Evolutionary conservation across 2,888 invertebrate species (phyloP).

Genomic region (Drosophila ustulata): DNA sequence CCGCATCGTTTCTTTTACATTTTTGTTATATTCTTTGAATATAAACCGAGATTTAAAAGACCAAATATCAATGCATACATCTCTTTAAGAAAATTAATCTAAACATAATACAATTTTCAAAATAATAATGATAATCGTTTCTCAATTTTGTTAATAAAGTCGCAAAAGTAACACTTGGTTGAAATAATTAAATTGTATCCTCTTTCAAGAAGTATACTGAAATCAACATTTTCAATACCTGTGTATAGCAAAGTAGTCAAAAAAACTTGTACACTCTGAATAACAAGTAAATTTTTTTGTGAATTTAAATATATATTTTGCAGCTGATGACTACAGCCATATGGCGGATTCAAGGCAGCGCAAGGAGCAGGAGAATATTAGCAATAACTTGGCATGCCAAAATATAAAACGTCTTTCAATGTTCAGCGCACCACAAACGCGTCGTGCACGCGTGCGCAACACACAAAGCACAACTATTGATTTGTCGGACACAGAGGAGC

Average conservation of each 20-base stretch:
- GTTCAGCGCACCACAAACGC: slow-evolving; percentile 70
- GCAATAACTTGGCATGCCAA: slow-evolving; percentile 29
- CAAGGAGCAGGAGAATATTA: slow-evolving; percentile 33
- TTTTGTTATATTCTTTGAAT: no score
- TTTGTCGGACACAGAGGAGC: slow-evolving; percentile 83
- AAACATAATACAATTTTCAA: no score
- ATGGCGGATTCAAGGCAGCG: slow-evolving; percentile 44
- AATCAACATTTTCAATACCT: no score
- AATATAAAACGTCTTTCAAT: slow-evolving; percentile 70
- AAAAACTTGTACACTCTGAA: background rate
- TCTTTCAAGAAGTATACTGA: no score
- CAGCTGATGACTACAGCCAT: slow-evolving; percentile 41
- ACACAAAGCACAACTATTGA: slow-evolving; percentile 66
- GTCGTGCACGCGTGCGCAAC: slow-evolving; percentile 53
- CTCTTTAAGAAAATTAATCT: no score
- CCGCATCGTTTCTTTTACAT: no score
- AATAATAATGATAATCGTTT: no score
- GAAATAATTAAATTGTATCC: no score
- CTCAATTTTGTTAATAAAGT: no score
- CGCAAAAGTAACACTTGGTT: no score
- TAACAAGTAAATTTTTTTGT: background rate
- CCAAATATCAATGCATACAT: no score
- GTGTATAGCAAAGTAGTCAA: background rate
- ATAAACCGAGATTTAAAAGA: no score
- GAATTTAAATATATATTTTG: background rate